phyloP scores from a whole-genome alignment of 2,797 vertebrate genomes.

The Pipistrellus pipistrellus region DNA sequence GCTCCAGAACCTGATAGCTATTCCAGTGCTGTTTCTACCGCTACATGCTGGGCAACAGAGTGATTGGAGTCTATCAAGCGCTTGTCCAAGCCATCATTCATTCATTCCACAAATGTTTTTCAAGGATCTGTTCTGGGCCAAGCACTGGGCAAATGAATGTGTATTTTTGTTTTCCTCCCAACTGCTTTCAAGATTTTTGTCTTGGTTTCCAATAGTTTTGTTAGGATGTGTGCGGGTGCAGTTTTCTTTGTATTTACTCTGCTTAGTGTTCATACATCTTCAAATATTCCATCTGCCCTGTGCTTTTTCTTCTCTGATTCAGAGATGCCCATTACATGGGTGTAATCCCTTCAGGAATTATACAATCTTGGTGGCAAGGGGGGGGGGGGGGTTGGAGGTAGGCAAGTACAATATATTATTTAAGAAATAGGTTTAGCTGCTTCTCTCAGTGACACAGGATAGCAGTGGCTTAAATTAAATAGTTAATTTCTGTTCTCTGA shows the following conservation, averaged over 20 bases:
- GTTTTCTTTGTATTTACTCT: conserved; percentile 53
- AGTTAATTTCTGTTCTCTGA: neutral
- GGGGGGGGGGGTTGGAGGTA: neutral
- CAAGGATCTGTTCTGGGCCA: neutral
- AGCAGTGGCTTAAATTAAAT: neutral
- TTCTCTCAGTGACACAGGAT: neutral
- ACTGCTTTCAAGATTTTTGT: conserved; percentile 2
- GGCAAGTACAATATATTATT: conserved; percentile 21
- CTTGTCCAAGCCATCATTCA: neutral
- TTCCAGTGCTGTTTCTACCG: neutral
- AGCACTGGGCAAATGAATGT: neutral
- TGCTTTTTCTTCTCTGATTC: neutral
- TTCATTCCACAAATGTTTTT: conserved; percentile 19
- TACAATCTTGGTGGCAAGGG: neutral
- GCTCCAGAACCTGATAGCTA: neutral
- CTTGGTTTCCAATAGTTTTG: conserved; percentile 48
- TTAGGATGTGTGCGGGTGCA: neutral
- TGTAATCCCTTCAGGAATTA: conserved; percentile 31
- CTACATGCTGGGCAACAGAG: neutral
- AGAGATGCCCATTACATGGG: neutral
- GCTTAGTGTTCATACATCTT: neutral
- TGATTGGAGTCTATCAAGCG: neutral
- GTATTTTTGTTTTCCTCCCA: neutral
- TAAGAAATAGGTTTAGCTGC: conserved; percentile 34
- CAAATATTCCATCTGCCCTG: neutral